These are phyloP conservation scores for Sipha maydis DNA, from an alignment of 2,888 invertebrate genomes.

Conservation along the genomic window DNA sequence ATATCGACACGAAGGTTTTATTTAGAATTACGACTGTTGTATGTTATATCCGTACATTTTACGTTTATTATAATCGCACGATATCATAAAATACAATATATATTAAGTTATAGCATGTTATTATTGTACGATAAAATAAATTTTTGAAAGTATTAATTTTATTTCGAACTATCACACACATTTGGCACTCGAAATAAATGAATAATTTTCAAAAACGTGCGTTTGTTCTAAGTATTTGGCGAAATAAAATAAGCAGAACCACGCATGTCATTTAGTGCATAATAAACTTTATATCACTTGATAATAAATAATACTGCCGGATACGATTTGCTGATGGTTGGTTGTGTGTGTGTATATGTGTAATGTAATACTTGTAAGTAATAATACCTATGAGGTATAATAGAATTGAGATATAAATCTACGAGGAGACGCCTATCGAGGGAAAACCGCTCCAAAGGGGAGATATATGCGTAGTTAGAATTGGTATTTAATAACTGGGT, in stretches of 20 bases:
- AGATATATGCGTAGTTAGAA: neutral
- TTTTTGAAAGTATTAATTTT: constrained; percentile 6
- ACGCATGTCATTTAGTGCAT: constrained; percentile 3
- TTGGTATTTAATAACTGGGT: constrained; percentile 49
- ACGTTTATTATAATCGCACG: constrained; percentile 4
- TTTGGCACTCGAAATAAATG: constrained; percentile 10
- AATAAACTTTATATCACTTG: constrained; percentile 8
- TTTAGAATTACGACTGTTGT: neutral
- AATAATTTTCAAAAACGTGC: constrained; percentile 10
- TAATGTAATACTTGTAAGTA: neutral
- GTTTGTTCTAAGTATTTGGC: neutral
- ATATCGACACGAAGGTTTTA: constrained; percentile 7
- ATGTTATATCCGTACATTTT: neutral
- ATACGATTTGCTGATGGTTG: constrained; percentile 2
- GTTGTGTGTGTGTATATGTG: neutral
- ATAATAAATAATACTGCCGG: constrained; percentile 34
- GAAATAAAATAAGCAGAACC: constrained; percentile 4
- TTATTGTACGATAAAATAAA: neutral
- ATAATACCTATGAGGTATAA: constrained; percentile 29
- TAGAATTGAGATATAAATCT: constrained; percentile 56
- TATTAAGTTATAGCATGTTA: neutral
- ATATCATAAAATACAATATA: neutral
- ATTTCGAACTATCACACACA: neutral
- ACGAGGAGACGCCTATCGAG: neutral
- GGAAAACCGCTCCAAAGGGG: neutral